phyloP scores from a whole-genome alignment of 2,113 vertebrate species.

The Kryptolebias marmoratus region DNA sequence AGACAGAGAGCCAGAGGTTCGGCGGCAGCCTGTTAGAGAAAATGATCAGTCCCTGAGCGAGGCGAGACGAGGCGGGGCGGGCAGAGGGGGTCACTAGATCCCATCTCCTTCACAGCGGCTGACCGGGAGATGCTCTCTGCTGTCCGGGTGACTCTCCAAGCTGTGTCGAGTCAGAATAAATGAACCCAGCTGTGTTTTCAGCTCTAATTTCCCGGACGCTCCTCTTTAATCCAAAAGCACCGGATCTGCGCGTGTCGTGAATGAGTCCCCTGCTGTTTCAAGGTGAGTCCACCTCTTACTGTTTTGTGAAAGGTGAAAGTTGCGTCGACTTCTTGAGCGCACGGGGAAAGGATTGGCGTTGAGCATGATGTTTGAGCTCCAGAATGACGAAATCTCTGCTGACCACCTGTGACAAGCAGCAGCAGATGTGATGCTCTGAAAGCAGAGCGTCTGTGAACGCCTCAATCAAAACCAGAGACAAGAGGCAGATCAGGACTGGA shows the following conservation, averaged over 20 bases:
- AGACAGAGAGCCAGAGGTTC: conserved; percentile 27
- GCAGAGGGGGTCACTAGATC: conserved; percentile 55
- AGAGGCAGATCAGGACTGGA: conserved; percentile 8
- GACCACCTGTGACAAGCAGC: conserved; percentile 41
- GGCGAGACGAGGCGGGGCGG: conserved; percentile 31
- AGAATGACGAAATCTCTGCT: not conserved
- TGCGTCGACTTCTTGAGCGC: conserved; percentile 51
- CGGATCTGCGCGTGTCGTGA: conserved; percentile 47
- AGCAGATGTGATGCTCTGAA: conserved; percentile 38
- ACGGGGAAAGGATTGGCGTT: conserved; percentile 3
- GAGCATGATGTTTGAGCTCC: not conserved
- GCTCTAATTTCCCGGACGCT: conserved; percentile 31
- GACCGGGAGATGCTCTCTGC: conserved; percentile 54
- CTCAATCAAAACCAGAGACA: conserved; percentile 10
- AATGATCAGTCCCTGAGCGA: conserved; percentile 57
- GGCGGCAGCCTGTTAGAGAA: conserved; percentile 47
- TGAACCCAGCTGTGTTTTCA: conserved; percentile 15
- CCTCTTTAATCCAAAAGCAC: conserved; percentile 16
- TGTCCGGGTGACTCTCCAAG: conserved; percentile 53
- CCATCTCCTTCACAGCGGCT: conserved; percentile 39
- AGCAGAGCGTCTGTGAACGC: conserved; percentile 19
- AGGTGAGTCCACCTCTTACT: conserved; percentile 64
- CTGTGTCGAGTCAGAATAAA: conserved; percentile 40
- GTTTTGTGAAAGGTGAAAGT: conserved; percentile 44
- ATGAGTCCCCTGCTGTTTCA: conserved; percentile 56